phyloP scores from a whole-genome alignment of 2,113 vertebrate species.

The Anas platyrhynchos region DNA sequence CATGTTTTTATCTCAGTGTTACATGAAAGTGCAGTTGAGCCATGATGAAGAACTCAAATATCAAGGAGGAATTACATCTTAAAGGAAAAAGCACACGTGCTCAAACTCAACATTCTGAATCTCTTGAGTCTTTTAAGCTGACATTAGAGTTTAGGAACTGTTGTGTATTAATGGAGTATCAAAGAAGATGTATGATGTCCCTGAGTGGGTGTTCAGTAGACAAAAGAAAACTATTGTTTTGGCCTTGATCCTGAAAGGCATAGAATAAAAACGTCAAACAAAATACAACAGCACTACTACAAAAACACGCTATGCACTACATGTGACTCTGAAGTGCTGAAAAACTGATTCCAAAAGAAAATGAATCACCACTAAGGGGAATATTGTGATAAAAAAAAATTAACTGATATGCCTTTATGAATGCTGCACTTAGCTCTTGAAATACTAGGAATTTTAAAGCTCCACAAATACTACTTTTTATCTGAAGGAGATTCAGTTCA shows the following conservation, averaged over 20 bases:
- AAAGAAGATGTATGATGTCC: neutral
- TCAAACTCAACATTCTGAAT: neutral
- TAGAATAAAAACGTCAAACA: neutral
- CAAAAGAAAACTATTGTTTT: neutral
- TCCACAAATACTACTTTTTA: neutral
- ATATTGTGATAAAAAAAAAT: neutral
- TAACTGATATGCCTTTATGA: neutral
- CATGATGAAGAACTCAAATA: neutral
- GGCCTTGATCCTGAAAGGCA: neutral
- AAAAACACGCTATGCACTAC: neutral
- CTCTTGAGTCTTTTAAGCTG: neutral
- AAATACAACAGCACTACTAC: neutral
- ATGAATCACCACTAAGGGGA: neutral
- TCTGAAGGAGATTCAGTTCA: neutral
- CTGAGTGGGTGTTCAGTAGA: neutral
- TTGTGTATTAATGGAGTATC: neutral
- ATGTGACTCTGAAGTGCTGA: neutral
- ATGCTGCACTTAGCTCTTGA: neutral
- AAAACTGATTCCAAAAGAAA: neutral
- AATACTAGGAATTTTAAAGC: neutral
- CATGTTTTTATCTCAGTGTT: slow-evolving; percentile 7
- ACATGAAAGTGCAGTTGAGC: neutral
- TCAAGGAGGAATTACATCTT: neutral
- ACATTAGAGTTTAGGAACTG: neutral
- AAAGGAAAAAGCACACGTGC: neutral